Conservation (phyloP, 2,113 vertebrate species). For the Engraulis encrasicolus region DNA sequence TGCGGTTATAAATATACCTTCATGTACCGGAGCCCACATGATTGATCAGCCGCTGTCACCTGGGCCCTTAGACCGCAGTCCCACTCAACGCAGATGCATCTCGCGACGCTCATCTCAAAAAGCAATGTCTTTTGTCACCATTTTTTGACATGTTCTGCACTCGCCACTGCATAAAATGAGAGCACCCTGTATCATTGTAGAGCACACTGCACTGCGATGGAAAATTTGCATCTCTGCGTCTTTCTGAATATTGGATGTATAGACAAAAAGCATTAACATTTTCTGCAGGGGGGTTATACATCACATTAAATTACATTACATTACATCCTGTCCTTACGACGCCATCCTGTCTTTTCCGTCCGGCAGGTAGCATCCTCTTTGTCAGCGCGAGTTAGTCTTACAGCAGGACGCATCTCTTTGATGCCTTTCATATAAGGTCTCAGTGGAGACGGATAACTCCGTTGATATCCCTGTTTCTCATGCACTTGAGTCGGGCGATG, state of each 20-base stretch:
- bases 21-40: not conserved
- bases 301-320: no score
- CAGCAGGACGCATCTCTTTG: not conserved
- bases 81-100: constrained; percentile 5
- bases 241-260: constrained; percentile 15
- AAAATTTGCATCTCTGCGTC: constrained; percentile 8
- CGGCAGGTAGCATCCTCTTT: not conserved
- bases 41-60: not conserved
- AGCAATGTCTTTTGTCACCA: not conserved
- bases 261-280: constrained; percentile 12
- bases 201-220: not conserved
- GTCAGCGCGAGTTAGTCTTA: not conserved
- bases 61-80: not conserved
- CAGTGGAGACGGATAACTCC: not conserved
- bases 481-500: not conserved
- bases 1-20: constrained; percentile 1
- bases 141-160: not conserved
- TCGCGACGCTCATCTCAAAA: not conserved
- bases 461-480: not conserved
- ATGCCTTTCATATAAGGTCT: not conserved
- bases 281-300: not conserved
- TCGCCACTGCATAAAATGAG: not conserved
- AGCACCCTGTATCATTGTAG: not conserved
- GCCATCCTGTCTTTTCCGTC: no score
- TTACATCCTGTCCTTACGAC: not conserved